Evolutionary conservation across 2,888 invertebrate species (phyloP).

Genomic region (Chrysopilus asiliformis): DNA sequence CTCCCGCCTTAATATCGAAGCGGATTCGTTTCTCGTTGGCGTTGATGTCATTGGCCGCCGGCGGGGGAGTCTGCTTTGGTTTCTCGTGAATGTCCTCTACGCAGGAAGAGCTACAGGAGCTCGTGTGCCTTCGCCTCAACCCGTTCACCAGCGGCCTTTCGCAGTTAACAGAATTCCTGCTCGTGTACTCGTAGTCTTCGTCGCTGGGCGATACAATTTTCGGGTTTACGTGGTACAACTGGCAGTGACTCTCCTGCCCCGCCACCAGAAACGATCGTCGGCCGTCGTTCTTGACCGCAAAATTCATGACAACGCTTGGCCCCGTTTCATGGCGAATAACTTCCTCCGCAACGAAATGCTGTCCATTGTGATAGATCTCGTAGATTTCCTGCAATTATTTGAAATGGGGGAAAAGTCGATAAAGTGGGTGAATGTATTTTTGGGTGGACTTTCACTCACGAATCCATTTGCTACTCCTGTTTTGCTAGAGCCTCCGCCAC

Average conservation of each 20-base stretch:
- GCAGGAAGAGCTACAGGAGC: conserved; percentile 19
- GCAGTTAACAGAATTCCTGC: conserved; percentile 19
- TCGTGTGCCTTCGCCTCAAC: conserved; percentile 19
- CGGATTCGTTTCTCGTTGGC: conserved; percentile 45
- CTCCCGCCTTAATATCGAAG: conserved; percentile 61
- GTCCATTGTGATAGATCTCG: conserved; percentile 76
- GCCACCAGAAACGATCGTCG: conserved; percentile 71
- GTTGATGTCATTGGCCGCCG: conserved; percentile 18
- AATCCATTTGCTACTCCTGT: conserved; percentile 97
- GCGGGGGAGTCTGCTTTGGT: background rate
- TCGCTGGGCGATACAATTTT: conserved; percentile 43
- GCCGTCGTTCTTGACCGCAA: conserved; percentile 56
- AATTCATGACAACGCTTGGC: conserved; percentile 83
- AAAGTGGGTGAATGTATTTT: background rate
- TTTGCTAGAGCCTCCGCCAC: conserved; percentile 93
- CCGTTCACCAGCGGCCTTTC: conserved; percentile 29
- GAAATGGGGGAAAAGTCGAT: background rate
- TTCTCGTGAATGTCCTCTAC: conserved; percentile 25
- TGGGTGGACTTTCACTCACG: conserved; percentile 60
- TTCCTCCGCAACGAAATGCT: conserved; percentile 72
- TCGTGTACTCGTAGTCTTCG: conserved; percentile 36
- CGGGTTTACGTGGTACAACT: conserved; percentile 61
- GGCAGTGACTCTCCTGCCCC: conserved; percentile 85
- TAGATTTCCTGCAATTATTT: conserved; percentile 71
- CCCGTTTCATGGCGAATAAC: conserved; percentile 82